Percentiles rank a stretch among this genome's conserved stretches.
phyloP scores from a whole-genome alignment of 2,113 vertebrate genomes.

The Sceloporus undulatus region DNA sequence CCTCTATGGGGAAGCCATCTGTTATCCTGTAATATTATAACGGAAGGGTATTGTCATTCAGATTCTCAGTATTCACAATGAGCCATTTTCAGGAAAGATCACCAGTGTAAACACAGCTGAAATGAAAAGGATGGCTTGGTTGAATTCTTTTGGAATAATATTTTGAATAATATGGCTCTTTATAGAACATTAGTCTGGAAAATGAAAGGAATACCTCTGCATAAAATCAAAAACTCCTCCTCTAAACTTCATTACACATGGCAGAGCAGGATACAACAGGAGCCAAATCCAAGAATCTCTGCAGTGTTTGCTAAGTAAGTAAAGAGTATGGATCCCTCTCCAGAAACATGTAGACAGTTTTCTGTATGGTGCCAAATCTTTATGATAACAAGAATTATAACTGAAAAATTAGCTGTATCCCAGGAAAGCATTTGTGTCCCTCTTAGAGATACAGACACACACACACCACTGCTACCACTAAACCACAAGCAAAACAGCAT shows the following conservation, averaged over 20 bases:
- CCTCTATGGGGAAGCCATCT: constrained; percentile 17
- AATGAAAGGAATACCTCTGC: constrained; percentile 39
- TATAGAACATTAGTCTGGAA: constrained; percentile 31
- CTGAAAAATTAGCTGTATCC: constrained; percentile 23
- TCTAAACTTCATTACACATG: constrained; percentile 26
- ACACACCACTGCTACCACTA: not conserved
- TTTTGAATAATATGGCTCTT: constrained; percentile 37
- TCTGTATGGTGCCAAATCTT: constrained; percentile 33
- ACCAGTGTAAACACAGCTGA: not conserved
- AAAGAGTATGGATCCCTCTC: constrained; percentile 7
- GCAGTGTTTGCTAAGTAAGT: constrained; percentile 42
- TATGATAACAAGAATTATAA: constrained; percentile 24
- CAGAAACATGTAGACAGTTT: constrained; percentile 13
- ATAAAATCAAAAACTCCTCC: not conserved
- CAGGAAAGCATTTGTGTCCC: not conserved
- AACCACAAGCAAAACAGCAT: constrained; percentile 1
- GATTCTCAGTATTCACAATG: constrained; percentile 11
- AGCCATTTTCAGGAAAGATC: not conserved
- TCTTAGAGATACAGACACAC: not conserved
- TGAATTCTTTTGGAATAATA: not conserved
- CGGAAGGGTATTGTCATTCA: not conserved
- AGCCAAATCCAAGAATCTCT: constrained; percentile 45
- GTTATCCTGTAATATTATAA: constrained; percentile 22
- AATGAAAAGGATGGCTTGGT: not conserved
- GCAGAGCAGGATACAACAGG: constrained; percentile 65